Evolutionary conservation across 2,888 invertebrate genomes (phyloP), one percentile per base, ranked within the genome.

Genomic region (Neoaliturus tenellus): DNA sequence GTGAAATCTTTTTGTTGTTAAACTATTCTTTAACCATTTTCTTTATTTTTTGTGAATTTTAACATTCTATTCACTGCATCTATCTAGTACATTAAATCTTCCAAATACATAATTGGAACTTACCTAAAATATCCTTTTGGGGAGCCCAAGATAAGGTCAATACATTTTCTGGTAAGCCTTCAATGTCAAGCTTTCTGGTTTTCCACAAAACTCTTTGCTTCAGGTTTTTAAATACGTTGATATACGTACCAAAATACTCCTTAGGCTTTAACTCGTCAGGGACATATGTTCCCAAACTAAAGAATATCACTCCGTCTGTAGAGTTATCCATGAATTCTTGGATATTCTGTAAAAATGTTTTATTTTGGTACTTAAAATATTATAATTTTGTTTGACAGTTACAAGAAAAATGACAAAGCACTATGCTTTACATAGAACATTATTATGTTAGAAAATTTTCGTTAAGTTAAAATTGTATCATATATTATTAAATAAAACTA

Each of bases 301-400:
- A 75, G 71, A 85, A 86, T 25, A 86, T 83, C 10, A 86, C 80
- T 12, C 85, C 85, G 35, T 55, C 33, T 20, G 82, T 62, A 3
- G 84, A 78, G 6, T 69, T 44, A 41, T 84, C 83, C 73, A 86
- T 80, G 80, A 82, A 80, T n/a, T 69, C 81, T 41, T 73, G 35
- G n/a, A 86, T 67, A n/a, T 83, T 80, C 85, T 86, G 85, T 17
- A 84, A 83, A 28, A 28, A 51, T n/a, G n/a, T n/a, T n/a, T n/a
- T n/a, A n/a, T n/a, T n/a, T n/a, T n/a, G n/a, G n/a, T 51, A 51
- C 8, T 17, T n/a, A 51, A 14, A 17, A 51, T 51, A 17, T 51
- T 51, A 17, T 6, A 51, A n/a, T n/a, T n/a, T n/a, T n/a, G n/a
- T n/a, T n/a, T n/a, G n/a, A n/a, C n/a, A n/a, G n/a, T n/a, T n/a